Base-by-base conservation (phyloP, 2,797 vertebrate genomes). In the Odontamblyopus lacepedii region DNA sequence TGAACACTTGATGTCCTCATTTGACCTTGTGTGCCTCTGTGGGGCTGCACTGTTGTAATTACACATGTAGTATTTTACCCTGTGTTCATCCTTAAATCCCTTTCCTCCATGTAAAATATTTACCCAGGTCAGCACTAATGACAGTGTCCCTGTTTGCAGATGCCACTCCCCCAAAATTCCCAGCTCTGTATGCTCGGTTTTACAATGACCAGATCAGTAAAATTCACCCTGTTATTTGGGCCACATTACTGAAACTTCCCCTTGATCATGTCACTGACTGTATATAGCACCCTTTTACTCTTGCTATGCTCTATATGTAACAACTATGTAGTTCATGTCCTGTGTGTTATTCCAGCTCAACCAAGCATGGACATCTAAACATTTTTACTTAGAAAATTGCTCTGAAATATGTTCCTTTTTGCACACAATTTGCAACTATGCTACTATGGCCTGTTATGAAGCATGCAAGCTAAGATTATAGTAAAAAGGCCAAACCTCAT, bases 61-160 rank as follows among this genome's bases (percentile, higher is more conserved):
- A 57, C 55, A 57, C 55, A 57, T 57, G 55, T 26, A 26, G 27
- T 30, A 68, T 73, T 59, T 83, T 77, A 85, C 81, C 82, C 78
- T 55, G 50, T 67, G 61, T 74, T 79, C 41, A 66, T 86, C 81
- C 75, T 63, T 80, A 71, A 74, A 77, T 79, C 63, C 27, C 50
- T 76, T 82, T 85, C 84, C 75, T 73, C 78, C 74, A 65, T 80
- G 61, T 82, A 32, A 83, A 85, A 89, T 85, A 87, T 93, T 90
- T 83, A 85, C 85, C 74, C 75, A 77, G 81, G 79, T 87, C 86
- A 72, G 78, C 78, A 38, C 48, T 90, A 85, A 91, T 88, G 60
- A 86, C 78, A 85, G 82, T 81, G 67, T 66, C 59, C 5, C 74
- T 62, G 41, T 66, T 62, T 73, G 19, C 73, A 68, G 60, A 5